Percentiles rank a stretch among this genome's conserved stretches.
Evolutionary conservation across 2,797 vertebrate genomes (phyloP).

Genomic region (Vespertilio murinus): DNA sequence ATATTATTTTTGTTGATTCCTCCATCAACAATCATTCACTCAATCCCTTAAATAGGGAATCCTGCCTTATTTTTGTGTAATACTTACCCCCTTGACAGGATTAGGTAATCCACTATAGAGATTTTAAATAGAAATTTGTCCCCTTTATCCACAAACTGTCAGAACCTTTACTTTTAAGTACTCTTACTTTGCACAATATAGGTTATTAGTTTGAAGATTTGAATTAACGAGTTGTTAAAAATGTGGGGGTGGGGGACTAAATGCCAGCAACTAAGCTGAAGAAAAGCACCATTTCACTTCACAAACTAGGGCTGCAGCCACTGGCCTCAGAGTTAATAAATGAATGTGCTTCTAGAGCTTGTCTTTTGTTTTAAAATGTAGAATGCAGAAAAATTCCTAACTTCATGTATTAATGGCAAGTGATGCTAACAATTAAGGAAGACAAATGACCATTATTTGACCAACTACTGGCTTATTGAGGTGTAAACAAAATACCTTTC

Average conservation of each 20-base stretch:
- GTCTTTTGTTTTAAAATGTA: not conserved
- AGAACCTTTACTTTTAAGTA: not conserved
- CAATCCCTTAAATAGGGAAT: not conserved
- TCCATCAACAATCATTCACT: not conserved
- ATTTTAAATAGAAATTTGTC: conserved; percentile 18
- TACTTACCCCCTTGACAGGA: not conserved
- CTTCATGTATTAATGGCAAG: not conserved
- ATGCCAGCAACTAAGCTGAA: not conserved
- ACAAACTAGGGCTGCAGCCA: not conserved
- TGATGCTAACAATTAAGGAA: not conserved
- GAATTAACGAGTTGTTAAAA: not conserved
- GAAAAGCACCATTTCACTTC: not conserved
- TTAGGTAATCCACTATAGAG: not conserved
- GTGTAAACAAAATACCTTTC: conserved; percentile 20
- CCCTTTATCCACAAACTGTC: conserved; percentile 10
- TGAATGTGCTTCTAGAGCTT: not conserved
- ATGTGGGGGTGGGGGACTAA: not conserved
- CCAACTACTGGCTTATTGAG: not conserved
- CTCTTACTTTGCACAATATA: not conserved
- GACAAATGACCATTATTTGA: not conserved
- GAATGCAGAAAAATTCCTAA: not conserved
- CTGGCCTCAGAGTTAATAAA: not conserved
- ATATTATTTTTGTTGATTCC: not conserved
- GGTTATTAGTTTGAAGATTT: not conserved
- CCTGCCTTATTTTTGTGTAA: not conserved